Evolutionary conservation across 2,888 invertebrate genomes (phyloP).

Genomic region (Ophion obscuratus): DNA sequence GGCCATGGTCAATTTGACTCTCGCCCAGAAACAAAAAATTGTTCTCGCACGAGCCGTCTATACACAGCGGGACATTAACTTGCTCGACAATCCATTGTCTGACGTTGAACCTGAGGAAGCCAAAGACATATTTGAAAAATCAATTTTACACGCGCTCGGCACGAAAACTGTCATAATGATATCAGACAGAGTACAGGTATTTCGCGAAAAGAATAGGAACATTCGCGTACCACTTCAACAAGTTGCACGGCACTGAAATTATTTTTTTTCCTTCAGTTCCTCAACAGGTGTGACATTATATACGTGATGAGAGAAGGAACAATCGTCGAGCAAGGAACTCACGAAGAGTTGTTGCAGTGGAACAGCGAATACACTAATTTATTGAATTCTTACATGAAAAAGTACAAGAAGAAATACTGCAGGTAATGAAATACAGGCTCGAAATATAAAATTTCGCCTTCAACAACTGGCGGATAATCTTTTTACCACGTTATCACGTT

Average conservation of each 20-base stretch:
- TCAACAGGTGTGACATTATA: conserved; percentile 86
- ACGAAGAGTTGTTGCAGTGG: conserved; percentile 83
- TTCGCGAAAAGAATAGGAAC: conserved; percentile 4
- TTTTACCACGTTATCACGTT: background rate
- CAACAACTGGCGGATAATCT: background rate
- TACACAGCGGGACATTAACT: conserved; percentile 76
- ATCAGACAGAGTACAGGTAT: conserved; percentile 71
- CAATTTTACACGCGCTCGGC: conserved; percentile 67
- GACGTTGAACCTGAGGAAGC: conserved; percentile 67
- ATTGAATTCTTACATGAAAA: conserved; percentile 67
- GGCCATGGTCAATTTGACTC: conserved; percentile 84
- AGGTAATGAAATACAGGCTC: conserved; percentile 38
- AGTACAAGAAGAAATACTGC: conserved; percentile 71
- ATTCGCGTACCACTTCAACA: background rate
- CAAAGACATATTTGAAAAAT: conserved; percentile 72
- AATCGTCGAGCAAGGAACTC: conserved; percentile 85
- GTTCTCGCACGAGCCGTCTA: conserved; percentile 85
- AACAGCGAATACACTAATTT: conserved; percentile 75
- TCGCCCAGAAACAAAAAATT: conserved; percentile 85
- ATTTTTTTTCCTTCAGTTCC: conserved; percentile 82
- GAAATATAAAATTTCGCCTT: background rate
- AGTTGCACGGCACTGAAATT: background rate
- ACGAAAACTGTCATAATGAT: conserved; percentile 72
- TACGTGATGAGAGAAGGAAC: conserved; percentile 86
- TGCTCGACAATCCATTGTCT: conserved; percentile 74